Evolutionary conservation across 1,140 invertebrate genomes (phyloP).

Genomic region (Drosophila obscura): DNA sequence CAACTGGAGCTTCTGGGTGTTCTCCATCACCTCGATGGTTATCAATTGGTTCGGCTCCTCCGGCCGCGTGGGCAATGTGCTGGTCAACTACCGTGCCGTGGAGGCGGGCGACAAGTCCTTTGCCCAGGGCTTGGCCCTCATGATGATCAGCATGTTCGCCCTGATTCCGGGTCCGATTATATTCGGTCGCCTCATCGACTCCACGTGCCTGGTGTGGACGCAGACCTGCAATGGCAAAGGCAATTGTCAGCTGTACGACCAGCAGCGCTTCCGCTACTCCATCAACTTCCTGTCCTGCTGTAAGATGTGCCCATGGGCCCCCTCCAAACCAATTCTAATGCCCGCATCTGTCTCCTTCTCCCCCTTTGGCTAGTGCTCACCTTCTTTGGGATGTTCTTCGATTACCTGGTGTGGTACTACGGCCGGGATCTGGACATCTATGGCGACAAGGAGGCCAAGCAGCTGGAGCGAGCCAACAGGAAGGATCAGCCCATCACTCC

Average conservation of each 20-base stretch:
- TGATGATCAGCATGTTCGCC: conserved; percentile 87
- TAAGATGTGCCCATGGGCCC: conserved; percentile 64
- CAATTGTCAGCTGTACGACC: conserved; percentile 88
- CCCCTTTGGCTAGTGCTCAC: conserved; percentile 84
- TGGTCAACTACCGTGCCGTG: conserved; percentile 87
- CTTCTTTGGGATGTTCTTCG: conserved; percentile 85
- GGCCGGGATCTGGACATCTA: conserved; percentile 86
- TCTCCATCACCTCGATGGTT: conserved; percentile 84
- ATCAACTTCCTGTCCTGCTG: conserved; percentile 86
- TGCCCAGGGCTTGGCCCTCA: conserved; percentile 87
- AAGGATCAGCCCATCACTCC: conserved; percentile 71
- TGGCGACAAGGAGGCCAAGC: conserved; percentile 84
- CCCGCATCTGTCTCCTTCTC: not conserved
- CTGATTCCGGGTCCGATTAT: conserved; percentile 88
- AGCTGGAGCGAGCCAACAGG: conserved; percentile 49
- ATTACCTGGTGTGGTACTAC: conserved; percentile 86
- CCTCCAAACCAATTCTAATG: not conserved
- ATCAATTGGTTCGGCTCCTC: conserved; percentile 86
- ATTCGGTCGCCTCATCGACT: conserved; percentile 87
- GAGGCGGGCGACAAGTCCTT: conserved; percentile 87
- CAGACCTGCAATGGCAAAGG: conserved; percentile 86
- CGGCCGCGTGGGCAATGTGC: conserved; percentile 86
- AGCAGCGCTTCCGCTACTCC: conserved; percentile 85
- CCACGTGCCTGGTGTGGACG: conserved; percentile 88
- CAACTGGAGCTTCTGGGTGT: conserved; percentile 79